Evolutionary conservation across 2,797 vertebrate genomes (phyloP).

Genomic region (Pangasius djambal): DNA sequence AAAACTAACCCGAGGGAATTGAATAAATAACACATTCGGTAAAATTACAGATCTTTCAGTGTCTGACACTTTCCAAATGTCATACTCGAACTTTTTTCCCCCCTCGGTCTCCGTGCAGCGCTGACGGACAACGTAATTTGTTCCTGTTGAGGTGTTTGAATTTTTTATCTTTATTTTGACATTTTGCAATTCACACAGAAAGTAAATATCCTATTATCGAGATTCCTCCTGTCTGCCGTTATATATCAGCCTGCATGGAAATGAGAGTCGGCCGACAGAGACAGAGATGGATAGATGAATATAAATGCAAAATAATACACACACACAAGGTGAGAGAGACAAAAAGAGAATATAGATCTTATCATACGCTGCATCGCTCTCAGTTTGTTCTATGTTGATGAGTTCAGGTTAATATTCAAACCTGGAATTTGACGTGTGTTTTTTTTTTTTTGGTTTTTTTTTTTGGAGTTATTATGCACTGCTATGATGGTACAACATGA

Average conservation of each 20-base stretch:
- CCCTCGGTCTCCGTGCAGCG: slow-evolving; percentile 44
- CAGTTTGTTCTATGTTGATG: neutral
- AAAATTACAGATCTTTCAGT: slow-evolving; percentile 55
- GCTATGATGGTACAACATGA: neutral
- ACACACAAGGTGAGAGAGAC: neutral
- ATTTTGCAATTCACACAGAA: slow-evolving; percentile 72
- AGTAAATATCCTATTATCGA: slow-evolving; percentile 76
- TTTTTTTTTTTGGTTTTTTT: neutral
- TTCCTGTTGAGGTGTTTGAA: slow-evolving; percentile 61
- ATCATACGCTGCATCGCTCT: neutral
- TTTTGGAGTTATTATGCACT: neutral
- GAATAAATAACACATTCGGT: slow-evolving; percentile 57
- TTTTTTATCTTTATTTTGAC: slow-evolving; percentile 67
- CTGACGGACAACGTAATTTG: slow-evolving; percentile 69
- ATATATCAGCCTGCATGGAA: slow-evolving; percentile 73
- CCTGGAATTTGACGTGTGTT: neutral
- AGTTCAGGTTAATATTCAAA: slow-evolving; percentile 11
- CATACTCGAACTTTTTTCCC: slow-evolving; percentile 21
- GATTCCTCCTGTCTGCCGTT: slow-evolving; percentile 68
- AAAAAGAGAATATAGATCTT: neutral
- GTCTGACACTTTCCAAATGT: slow-evolving; percentile 60
- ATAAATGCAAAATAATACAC: slow-evolving; percentile 70
- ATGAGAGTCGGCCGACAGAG: slow-evolving; percentile 71
- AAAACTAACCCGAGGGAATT: slow-evolving; percentile 57
- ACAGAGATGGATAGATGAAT: slow-evolving; percentile 72